Base-by-base conservation (phyloP, 2,113 vertebrate genomes). In the Pteruthius melanotis region DNA sequence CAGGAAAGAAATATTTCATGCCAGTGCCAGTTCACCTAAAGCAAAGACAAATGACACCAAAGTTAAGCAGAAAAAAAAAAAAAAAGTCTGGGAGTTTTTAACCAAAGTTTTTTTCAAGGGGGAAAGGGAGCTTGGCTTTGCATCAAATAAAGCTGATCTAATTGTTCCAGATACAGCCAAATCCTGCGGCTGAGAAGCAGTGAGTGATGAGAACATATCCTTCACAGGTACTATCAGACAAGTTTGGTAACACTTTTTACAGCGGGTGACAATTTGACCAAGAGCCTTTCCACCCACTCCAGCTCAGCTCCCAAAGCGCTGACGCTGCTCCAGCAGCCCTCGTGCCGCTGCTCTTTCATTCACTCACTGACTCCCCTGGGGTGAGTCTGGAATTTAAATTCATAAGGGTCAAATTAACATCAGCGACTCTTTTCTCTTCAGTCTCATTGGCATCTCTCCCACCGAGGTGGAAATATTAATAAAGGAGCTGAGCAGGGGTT, bases 391-490 rank as follows among this genome's bases (percentile, higher is more conserved):
- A 75, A 85, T 94, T 70, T 54, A 54, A 84, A 95, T 83, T 85
- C 64, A 57, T 81, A 87, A 96, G 97, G 86, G 94, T 97, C 83
- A 65, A 76, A 92, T 91, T 83, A 91, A 85, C 44, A n/a, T 80
- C 65, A 28, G 15, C 0, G 0, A 23, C 52, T 89, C 33, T 82
- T 80, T 61, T 60, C 44, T 35, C 30, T 59, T 24, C 40, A 30
- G 44, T 66, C 50, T 45, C 9, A 0, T 42, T 52, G 53, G 47
- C 40, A 61, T 88, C 86, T 75, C 70, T 89, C 77, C 76, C 84
- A 64, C 42, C 1, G 2, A 83, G 42, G 42, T 35, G 85, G 83
- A 95, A 79, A 61, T 69, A n/a, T 33, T 49, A 53, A 80, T 50
- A 42, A 65, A 85, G 37, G n/a, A 44, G 20, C 59, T 70, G 47